These are phyloP conservation scores for Hemiscyllium ocellatum DNA, from an alignment of 2,113 vertebrate species.

Conservation along the genomic window DNA sequence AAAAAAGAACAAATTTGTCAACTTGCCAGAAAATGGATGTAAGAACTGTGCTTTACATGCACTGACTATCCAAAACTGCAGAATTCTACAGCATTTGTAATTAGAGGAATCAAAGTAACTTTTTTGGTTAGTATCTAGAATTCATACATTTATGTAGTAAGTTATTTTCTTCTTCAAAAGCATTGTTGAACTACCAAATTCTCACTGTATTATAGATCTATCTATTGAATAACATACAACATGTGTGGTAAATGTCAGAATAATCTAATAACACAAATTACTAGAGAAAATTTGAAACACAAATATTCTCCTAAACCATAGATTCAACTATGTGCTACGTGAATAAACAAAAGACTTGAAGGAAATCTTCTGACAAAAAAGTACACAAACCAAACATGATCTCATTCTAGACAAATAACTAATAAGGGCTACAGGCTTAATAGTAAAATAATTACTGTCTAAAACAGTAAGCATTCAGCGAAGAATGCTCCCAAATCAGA, in stretches of 20 bases:
- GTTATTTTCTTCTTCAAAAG: not conserved
- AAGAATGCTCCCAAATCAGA: not conserved
- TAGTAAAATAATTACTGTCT: conserved; percentile 11
- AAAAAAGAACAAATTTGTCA: not conserved
- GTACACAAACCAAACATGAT: not conserved
- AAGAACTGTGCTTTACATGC: not conserved
- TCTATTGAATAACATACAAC: conserved; percentile 33
- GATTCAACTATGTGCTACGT: not conserved
- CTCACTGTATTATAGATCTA: conserved; percentile 38
- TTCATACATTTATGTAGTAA: conserved; percentile 6
- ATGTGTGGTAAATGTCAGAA: not conserved
- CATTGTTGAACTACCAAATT: not conserved
- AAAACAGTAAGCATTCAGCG: not conserved
- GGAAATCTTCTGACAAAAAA: not conserved
- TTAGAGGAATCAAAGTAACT: not conserved
- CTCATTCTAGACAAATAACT: conserved; percentile 17
- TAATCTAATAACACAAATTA: not conserved
- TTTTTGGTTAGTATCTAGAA: not conserved
- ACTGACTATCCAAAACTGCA: not conserved
- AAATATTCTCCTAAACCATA: not conserved
- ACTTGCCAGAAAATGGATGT: not conserved
- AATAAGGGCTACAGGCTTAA: not conserved
- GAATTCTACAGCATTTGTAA: not conserved
- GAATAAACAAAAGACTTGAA: not conserved
- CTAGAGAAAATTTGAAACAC: not conserved